phyloP scores from a whole-genome alignment of 2,888 invertebrate genomes.

The Eurytoma adleriae region DNA sequence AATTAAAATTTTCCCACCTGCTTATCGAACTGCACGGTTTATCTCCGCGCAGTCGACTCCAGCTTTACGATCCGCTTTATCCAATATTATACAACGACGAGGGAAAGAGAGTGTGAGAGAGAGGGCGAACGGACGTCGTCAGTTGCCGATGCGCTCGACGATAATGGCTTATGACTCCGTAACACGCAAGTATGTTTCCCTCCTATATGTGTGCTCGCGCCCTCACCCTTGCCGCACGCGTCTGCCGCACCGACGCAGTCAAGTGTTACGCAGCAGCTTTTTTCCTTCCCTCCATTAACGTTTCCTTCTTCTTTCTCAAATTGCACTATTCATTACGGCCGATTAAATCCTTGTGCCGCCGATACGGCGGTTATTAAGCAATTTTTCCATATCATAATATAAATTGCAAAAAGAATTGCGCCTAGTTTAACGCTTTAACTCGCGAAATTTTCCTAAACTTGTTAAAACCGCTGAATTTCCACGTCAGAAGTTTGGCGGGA shows the following conservation, averaged over 20 bases:
- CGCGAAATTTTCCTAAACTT: too few relatives aligned
- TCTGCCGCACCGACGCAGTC: background rate
- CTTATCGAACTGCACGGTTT: slow-evolving; percentile 22
- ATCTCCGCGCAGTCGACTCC: background rate
- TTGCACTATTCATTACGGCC: too few relatives aligned
- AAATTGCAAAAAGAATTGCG: too few relatives aligned
- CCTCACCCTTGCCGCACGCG: background rate
- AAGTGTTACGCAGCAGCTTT: slow-evolving; percentile 2
- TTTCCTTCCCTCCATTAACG: background rate
- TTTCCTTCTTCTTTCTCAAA: too few relatives aligned
- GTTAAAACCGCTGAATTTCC: too few relatives aligned
- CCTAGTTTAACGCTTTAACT: too few relatives aligned
- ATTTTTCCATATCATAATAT: too few relatives aligned
- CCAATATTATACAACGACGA: slow-evolving; percentile 49
- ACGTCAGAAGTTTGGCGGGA: too few relatives aligned
- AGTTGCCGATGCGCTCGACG: slow-evolving; percentile 41
- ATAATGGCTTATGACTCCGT: slow-evolving; percentile 45
- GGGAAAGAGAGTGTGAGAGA: slow-evolving; percentile 5
- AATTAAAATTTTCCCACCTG: slow-evolving; percentile 34
- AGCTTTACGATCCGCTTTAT: slow-evolving; percentile 22
- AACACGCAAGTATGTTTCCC: slow-evolving; percentile 44
- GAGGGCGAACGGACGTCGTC: slow-evolving; percentile 15
- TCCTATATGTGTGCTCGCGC: too few relatives aligned
- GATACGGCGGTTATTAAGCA: too few relatives aligned
- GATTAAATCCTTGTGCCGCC: too few relatives aligned